phyloP scores from a whole-genome alignment of 2,113 vertebrate species.

The Acinonyx jubatus region DNA sequence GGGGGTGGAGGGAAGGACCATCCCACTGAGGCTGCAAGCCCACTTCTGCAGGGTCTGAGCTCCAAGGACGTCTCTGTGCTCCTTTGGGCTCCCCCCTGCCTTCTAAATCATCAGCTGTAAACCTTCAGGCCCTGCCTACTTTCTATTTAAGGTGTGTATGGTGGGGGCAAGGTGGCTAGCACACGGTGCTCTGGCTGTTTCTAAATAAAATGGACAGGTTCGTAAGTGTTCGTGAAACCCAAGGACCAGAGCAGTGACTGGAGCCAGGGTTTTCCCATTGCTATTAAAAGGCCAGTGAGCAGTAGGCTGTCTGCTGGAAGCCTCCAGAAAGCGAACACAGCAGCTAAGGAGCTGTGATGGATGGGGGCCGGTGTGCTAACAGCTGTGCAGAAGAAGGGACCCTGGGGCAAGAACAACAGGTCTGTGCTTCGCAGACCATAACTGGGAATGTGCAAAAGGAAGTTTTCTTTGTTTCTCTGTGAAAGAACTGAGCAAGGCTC shows the following conservation, averaged over 20 bases:
- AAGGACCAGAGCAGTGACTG: conserved; percentile 8
- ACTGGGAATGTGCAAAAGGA: not conserved
- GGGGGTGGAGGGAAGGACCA: not conserved
- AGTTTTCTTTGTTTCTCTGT: not conserved
- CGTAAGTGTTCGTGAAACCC: not conserved
- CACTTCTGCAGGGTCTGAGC: not conserved
- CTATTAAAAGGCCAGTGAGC: conserved; percentile 47
- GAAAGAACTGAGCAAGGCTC: not conserved
- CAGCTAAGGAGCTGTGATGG: conserved; percentile 67
- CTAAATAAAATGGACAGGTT: not conserved
- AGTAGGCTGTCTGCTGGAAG: conserved; percentile 48
- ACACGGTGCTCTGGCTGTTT: not conserved
- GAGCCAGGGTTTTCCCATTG: conserved; percentile 63
- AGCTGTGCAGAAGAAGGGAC: not conserved
- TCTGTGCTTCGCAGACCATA: not conserved
- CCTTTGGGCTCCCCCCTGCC: not conserved
- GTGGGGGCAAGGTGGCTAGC: not conserved
- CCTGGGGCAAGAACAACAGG: conserved; percentile 5
- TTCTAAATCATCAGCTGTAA: not conserved
- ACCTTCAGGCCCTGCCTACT: not conserved
- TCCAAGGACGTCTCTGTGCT: not conserved
- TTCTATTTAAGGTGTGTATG: not conserved
- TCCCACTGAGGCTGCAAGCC: rapidly evolving
- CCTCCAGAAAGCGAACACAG: conserved; percentile 53
- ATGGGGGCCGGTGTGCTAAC: not conserved